Evolutionary conservation across 2,888 invertebrate species (phyloP).

Genomic region (Machimus rusticus): DNA sequence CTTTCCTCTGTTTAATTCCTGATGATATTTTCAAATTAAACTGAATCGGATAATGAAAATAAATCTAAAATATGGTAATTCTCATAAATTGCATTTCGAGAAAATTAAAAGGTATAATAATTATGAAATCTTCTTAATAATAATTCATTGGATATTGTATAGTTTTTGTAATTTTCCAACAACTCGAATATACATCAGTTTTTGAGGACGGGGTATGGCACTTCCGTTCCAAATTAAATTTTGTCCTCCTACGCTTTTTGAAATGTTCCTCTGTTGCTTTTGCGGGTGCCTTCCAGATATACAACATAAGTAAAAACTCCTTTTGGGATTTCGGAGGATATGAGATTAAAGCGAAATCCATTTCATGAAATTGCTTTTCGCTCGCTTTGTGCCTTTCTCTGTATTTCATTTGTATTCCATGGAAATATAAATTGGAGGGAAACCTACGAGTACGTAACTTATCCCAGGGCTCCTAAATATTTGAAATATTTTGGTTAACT

Average conservation of each 20-base stretch:
- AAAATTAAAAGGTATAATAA: not conserved
- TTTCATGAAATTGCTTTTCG: not conserved
- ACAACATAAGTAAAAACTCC: not conserved
- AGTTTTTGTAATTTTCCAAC: not conserved
- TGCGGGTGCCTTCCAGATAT: not conserved
- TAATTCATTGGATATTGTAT: not conserved
- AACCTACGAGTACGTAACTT: not conserved
- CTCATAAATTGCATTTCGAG: not conserved
- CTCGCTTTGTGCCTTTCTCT: not conserved
- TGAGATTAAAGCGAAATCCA: not conserved
- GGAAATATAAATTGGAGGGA: not conserved
- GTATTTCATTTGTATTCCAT: not conserved
- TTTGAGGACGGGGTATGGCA: not conserved
- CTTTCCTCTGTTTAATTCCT: not conserved
- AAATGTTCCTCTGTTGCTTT: not conserved
- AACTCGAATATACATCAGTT: not conserved
- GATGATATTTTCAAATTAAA: not conserved
- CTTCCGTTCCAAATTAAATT: not conserved
- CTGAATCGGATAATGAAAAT: not conserved
- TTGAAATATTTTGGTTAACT: not conserved
- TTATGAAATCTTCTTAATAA: not conserved
- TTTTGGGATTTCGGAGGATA: not conserved
- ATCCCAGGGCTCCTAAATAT: not conserved
- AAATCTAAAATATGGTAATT: not conserved
- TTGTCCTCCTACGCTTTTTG: not conserved